Percentiles rank a stretch among this genome's conserved stretches.
These are phyloP conservation scores for Crotalus horridus DNA, from an alignment of 2,113 vertebrate species.

Conservation along the genomic window DNA sequence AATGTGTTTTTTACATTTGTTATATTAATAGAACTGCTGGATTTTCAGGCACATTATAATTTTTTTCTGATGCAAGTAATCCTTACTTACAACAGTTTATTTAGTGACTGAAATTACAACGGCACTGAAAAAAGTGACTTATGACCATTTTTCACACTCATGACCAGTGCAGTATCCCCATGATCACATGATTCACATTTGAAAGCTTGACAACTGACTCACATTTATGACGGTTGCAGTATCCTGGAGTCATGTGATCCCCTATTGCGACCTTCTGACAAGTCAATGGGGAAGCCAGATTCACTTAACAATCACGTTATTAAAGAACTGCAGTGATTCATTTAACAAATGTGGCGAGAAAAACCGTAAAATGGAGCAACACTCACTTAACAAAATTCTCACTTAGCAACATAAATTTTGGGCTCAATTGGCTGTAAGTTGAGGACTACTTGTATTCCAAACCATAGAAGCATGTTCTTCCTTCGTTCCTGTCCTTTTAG, in stretches of 20 bases:
- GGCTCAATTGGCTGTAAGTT: not conserved
- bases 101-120: not conserved
- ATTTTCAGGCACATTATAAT: not conserved
- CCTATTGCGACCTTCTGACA: not conserved
- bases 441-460: not conserved
- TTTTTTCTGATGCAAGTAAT: not conserved
- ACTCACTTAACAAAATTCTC: not conserved
- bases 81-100: not conserved
- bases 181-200: not conserved
- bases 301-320: not conserved
- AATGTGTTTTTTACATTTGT: not conserved
- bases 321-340: not conserved
- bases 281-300: not conserved
- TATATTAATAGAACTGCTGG: not conserved
- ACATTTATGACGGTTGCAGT: not conserved
- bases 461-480: not conserved
- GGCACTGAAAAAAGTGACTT: not conserved
- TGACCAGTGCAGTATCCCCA: not conserved
- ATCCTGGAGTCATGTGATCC: not conserved
- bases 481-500: not conserved
- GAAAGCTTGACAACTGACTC: not conserved
- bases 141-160: not conserved
- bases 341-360: not conserved
- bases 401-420: not conserved
- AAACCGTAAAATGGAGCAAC: not conserved